Percentiles rank a stretch among this genome's conserved stretches.
phyloP scores from a whole-genome alignment of 2,113 vertebrate species.

The Istiophorus platypterus region DNA sequence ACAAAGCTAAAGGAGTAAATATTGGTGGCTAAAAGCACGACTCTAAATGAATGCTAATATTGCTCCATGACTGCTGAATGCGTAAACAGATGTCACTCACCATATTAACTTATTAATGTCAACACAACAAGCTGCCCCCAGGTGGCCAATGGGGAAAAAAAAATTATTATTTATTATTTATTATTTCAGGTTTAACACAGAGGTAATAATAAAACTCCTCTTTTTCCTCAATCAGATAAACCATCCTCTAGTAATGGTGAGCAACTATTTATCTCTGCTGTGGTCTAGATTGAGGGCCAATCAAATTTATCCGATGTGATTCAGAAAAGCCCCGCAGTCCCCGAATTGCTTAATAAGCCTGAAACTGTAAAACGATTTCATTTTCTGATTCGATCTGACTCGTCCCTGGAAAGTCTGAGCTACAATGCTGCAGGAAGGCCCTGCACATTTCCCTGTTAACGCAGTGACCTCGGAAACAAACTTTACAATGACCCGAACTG shows the following conservation, averaged over 20 bases:
- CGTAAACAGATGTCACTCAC: background rate
- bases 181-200: background rate
- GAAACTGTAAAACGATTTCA: conserved; percentile 51
- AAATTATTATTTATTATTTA: too few species aligned
- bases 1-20: background rate
- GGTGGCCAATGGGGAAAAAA: background rate
- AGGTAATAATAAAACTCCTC: background rate
- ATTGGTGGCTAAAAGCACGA: background rate
- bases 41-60: background rate
- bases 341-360: conserved; percentile 42
- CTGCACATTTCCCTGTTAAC: background rate
- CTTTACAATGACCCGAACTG: background rate
- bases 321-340: conserved; percentile 2
- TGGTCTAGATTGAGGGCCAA: conserved; percentile 14
- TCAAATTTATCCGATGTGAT: conserved; percentile 40
- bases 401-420: conserved; percentile 5
- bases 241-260: conserved; percentile 8
- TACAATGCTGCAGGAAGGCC: background rate
- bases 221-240: background rate
- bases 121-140: background rate
- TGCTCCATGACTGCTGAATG: background rate
- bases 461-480: background rate
- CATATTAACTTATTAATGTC: background rate
- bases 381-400: conserved; percentile 66
- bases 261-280: background rate